Evolutionary conservation across 2,888 invertebrate genomes (phyloP).

Genomic region (Chydorus sphaericus): DNA sequence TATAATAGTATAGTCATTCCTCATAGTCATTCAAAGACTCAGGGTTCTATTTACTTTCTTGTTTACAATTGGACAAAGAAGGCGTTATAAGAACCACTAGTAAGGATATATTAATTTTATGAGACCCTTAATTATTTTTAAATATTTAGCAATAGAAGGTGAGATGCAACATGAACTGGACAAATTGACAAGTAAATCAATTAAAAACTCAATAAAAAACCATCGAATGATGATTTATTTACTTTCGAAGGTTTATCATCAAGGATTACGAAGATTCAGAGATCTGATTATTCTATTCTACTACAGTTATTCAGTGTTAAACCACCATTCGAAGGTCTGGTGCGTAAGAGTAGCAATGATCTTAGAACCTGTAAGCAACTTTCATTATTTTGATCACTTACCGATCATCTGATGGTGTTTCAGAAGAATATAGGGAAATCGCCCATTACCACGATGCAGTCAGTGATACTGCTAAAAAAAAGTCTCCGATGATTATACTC

Average conservation of each 20-base stretch:
- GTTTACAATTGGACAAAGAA: too few species aligned
- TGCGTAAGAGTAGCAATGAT: slow-evolving; percentile 56
- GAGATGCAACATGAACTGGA: too few species aligned
- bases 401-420: background rate
- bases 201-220: too few species aligned
- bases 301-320: slow-evolving; percentile 73
- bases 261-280: background rate
- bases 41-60: too few species aligned
- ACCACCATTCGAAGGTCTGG: slow-evolving; percentile 62
- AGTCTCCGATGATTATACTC: slow-evolving; percentile 76
- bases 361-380: slow-evolving; percentile 42
- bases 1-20: too few species aligned
- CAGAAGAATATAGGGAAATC: slow-evolving; percentile 26
- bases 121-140: too few species aligned
- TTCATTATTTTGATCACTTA: too few species aligned
- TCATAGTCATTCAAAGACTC: too few species aligned
- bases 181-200: slow-evolving; percentile 47
- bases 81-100: too few species aligned
- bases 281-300: slow-evolving; percentile 48
- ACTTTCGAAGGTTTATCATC: slow-evolving; percentile 1
- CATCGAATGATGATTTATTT: background rate
- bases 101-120: too few species aligned
- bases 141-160: too few species aligned
- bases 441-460: slow-evolving; percentile 83
- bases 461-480: slow-evolving; percentile 75